Percentiles rank a stretch among this genome's conserved stretches.
phyloP scores from a whole-genome alignment of 1,140 invertebrate genomes.

The Pristionchus pacificus region DNA sequence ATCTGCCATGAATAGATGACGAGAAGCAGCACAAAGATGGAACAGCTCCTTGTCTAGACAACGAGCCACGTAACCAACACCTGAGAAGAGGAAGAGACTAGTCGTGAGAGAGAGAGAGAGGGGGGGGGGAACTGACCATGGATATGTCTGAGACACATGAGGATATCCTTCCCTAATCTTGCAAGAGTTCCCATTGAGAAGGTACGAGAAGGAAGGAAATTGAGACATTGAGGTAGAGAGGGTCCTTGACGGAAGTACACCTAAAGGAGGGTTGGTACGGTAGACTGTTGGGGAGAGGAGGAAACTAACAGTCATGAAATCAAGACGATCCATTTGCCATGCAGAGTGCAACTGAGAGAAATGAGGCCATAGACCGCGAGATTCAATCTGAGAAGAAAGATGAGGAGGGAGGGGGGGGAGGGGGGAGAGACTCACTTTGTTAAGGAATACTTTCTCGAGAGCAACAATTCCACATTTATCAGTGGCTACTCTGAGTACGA shows the following conservation, averaged over 20 bases:
- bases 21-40: neutral
- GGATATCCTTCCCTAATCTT: neutral
- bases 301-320: neutral
- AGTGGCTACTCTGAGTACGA: neutral
- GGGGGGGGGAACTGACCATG: too few species aligned
- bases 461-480: neutral
- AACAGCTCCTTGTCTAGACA: neutral
- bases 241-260: neutral
- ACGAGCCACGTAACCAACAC: neutral
- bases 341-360: neutral
- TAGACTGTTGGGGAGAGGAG: neutral
- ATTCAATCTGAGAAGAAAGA: neutral
- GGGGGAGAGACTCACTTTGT: neutral
- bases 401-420: neutral
- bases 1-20: neutral
- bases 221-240: neutral
- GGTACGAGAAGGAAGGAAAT: neutral
- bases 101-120: too few species aligned
- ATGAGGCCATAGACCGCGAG: neutral
- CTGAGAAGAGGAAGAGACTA: neutral
- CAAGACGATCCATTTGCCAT: neutral
- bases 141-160: too few species aligned
- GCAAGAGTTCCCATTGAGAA: neutral
- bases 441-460: neutral
- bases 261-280: neutral